phyloP scores from a whole-genome alignment of 2,888 invertebrate species.

The Limenitis camilla region DNA sequence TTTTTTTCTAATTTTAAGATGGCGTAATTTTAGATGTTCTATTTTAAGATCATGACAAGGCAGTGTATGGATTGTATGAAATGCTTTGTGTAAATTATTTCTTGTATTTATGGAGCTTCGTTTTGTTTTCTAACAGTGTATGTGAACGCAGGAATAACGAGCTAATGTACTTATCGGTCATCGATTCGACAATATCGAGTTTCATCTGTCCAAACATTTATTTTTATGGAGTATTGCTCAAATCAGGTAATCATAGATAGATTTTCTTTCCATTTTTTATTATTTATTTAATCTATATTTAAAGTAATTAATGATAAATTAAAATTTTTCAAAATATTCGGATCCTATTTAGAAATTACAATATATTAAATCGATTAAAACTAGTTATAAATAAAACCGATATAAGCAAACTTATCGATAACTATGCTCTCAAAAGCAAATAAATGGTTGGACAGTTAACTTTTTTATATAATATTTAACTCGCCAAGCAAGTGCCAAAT shows the following conservation, averaged over 20 bases:
- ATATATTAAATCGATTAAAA: background rate
- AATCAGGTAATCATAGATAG: background rate
- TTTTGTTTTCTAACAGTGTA: conserved; percentile 36
- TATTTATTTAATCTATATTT: background rate
- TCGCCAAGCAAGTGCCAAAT: conserved; percentile 28
- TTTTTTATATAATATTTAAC: too few relatives aligned
- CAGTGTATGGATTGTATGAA: conserved; percentile 51
- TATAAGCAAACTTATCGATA: too few relatives aligned
- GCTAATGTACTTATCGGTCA: conserved; percentile 37
- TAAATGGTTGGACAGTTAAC: too few relatives aligned
- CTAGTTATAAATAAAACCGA: background rate
- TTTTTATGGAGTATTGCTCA: too few relatives aligned
- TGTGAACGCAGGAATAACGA: conserved; percentile 32
- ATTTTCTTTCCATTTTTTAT: too few relatives aligned
- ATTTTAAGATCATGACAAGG: conserved; percentile 68
- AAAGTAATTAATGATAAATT: too few relatives aligned
- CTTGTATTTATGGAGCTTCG: conserved; percentile 48
- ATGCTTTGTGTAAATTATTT: conserved; percentile 57
- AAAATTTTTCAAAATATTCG: too few relatives aligned
- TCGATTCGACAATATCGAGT: conserved; percentile 17
- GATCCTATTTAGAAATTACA: too few relatives aligned
- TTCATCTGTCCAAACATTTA: background rate
- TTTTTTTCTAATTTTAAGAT: conserved; percentile 61
- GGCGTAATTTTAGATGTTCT: conserved; percentile 70
- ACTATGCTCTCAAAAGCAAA: too few relatives aligned